A percentile compares a stretch with the other conserved stretches of the same genome.
Evolutionary conservation across 2,113 vertebrate species (phyloP).

Genomic region (Protobothrops flavoviridis): DNA sequence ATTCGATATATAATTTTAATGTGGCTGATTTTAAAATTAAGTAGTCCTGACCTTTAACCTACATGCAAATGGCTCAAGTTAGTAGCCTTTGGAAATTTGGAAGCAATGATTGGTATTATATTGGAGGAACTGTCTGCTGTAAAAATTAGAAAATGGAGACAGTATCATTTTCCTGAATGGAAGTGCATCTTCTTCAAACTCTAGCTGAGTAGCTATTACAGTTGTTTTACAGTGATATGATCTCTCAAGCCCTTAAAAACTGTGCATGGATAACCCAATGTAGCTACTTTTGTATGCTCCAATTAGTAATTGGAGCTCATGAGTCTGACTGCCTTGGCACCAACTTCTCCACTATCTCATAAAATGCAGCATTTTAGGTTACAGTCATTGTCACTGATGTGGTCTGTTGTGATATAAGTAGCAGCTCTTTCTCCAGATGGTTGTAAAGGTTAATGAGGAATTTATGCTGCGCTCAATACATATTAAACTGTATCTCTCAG

Average conservation of each 20-base stretch:
- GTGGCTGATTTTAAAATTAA: constrained; percentile 84
- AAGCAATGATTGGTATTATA: constrained; percentile 56
- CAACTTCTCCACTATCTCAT: constrained; percentile 15
- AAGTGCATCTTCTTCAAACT: constrained; percentile 26
- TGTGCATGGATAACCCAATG: not conserved
- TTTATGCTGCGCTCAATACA: constrained; percentile 59
- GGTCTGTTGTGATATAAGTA: constrained; percentile 39
- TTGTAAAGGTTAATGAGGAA: constrained; percentile 64
- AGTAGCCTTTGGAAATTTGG: constrained; percentile 68
- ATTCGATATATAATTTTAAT: constrained; percentile 82
- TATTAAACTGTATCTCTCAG: constrained; percentile 59
- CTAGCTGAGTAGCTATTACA: not conserved
- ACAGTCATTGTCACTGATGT: constrained; percentile 29
- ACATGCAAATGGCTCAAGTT: constrained; percentile 78
- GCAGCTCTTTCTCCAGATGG: constrained; percentile 60
- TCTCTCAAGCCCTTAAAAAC: not conserved
- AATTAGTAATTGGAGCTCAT: constrained; percentile 4
- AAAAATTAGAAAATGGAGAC: constrained; percentile 50
- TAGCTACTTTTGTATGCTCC: not conserved
- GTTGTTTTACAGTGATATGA: rapidly evolving
- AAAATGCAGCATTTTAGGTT: constrained; percentile 26
- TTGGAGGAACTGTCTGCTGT: constrained; percentile 61
- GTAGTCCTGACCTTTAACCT: constrained; percentile 83
- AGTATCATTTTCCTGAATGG: constrained; percentile 9
- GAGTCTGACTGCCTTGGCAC: constrained; percentile 30